Percentiles rank a stretch among this genome's conserved stretches.
Evolutionary conservation across 1,140 invertebrate genomes (phyloP).

Genomic region (Ericerus pela): DNA sequence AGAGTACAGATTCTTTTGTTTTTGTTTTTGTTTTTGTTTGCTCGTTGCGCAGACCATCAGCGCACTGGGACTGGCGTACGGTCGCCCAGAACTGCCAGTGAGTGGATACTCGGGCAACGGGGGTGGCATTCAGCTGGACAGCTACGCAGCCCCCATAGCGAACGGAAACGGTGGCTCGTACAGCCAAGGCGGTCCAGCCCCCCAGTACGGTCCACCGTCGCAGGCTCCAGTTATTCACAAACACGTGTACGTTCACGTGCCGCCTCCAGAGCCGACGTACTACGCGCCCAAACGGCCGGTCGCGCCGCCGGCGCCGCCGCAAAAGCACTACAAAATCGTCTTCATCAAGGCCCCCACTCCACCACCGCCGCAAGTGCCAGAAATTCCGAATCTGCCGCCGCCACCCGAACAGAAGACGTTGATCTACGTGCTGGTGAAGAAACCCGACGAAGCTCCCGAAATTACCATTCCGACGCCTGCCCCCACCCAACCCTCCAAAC

Average conservation of each 20-base stretch:
- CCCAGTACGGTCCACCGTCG: constrained; percentile 52
- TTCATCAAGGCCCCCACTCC: constrained; percentile 75
- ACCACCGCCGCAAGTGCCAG: constrained; percentile 56
- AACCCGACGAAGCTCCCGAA: constrained; percentile 64
- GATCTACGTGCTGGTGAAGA: constrained; percentile 78
- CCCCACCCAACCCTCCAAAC: constrained; percentile 66
- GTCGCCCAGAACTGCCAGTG: constrained; percentile 21
- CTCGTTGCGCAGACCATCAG: constrained; percentile 21
- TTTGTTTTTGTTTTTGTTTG: no score
- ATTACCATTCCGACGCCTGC: constrained; percentile 58
- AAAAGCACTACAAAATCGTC: constrained; percentile 79
- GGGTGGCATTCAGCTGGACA: constrained; percentile 22
- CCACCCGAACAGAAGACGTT: constrained; percentile 75
- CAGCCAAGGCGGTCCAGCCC: constrained; percentile 35
- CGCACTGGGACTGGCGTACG: constrained; percentile 21
- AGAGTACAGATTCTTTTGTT: no score
- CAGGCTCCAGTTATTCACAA: constrained; percentile 63
- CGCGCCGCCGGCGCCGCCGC: constrained; percentile 42
- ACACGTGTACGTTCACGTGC: constrained; percentile 72
- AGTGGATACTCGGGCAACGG: constrained; percentile 17
- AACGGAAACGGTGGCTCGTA: constrained; percentile 15
- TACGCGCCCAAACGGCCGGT: constrained; percentile 34
- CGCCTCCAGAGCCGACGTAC: constrained; percentile 63
- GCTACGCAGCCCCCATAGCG: constrained; percentile 26
- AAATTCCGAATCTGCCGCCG: constrained; percentile 51